These are phyloP conservation scores for Chaetura pelagica DNA, from an alignment of 2,113 vertebrate species.

Conservation along the genomic window DNA sequence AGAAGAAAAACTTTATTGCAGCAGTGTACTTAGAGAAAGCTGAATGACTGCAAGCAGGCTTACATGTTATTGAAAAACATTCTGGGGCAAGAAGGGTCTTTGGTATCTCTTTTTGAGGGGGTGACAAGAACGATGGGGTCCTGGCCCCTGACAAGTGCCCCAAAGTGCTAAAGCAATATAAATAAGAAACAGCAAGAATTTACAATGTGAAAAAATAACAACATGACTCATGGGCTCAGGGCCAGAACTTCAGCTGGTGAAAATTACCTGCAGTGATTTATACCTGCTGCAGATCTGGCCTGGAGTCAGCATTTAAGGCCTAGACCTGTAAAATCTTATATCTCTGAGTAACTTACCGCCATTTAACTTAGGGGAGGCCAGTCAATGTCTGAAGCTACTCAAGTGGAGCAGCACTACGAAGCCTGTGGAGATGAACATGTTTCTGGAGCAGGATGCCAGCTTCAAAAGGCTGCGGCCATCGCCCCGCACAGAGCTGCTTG, in stretches of 20 bases:
- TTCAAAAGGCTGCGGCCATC: not conserved
- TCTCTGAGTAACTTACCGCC: conserved; percentile 19
- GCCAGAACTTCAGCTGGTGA: conserved; percentile 64
- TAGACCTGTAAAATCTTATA: conserved; percentile 6
- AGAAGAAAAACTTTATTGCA: not conserved
- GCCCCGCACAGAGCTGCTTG: not conserved
- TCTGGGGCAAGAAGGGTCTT: not conserved
- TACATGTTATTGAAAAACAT: not conserved
- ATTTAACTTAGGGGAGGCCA: not conserved
- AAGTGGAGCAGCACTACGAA: not conserved
- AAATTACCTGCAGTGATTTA: conserved; percentile 70
- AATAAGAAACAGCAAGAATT: conserved; percentile 62
- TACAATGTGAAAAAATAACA: conserved; percentile 70
- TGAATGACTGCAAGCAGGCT: not conserved
- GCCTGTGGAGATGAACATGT: not conserved
- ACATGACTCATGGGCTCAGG: conserved; percentile 12
- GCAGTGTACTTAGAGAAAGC: not conserved
- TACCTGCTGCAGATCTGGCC: conserved; percentile 43
- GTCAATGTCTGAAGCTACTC: not conserved
- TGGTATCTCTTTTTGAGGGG: not conserved
- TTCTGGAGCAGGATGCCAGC: not conserved
- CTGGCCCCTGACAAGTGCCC: not conserved
- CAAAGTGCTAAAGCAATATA: conserved; percentile 46
- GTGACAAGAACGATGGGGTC: not conserved
- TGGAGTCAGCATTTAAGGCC: conserved; percentile 3